phyloP scores from a whole-genome alignment of 2,113 vertebrate species.

The Oxyura jamaicensis region DNA sequence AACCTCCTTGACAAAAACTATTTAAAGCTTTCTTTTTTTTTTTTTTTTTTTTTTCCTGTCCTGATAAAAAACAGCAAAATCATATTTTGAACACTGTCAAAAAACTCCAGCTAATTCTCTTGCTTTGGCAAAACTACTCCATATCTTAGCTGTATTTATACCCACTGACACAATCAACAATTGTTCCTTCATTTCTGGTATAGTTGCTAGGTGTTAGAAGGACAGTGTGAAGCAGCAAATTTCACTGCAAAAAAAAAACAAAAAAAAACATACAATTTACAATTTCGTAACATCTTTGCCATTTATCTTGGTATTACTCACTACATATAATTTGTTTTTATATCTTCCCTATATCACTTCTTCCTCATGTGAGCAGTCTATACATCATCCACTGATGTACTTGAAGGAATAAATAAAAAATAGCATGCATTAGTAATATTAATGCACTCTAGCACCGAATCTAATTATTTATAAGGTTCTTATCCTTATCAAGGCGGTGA shows the following conservation, averaged over 20 bases:
- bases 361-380: not conserved
- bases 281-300: not conserved
- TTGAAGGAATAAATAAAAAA: constrained; percentile 9
- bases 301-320: not conserved
- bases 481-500: not conserved
- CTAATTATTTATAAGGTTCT: constrained; percentile 22
- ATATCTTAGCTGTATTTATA: not conserved
- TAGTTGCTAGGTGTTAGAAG: not conserved
- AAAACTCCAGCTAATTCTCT: not conserved
- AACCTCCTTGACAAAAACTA: not conserved
- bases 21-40: not conserved
- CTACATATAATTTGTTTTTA: not conserved
- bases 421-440: not conserved
- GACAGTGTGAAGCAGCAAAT: not conserved
- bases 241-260: not conserved
- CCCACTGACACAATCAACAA: not conserved
- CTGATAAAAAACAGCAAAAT: not conserved
- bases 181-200: not conserved
- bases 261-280: not conserved
- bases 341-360: not conserved
- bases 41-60: not conserved
- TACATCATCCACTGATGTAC: not conserved
- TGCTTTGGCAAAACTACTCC: not conserved
- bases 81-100: not conserved
- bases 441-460: not conserved